These are phyloP conservation scores for Onychostruthus taczanowskii DNA, from an alignment of 2,113 vertebrate genomes.

Conservation along the genomic window DNA sequence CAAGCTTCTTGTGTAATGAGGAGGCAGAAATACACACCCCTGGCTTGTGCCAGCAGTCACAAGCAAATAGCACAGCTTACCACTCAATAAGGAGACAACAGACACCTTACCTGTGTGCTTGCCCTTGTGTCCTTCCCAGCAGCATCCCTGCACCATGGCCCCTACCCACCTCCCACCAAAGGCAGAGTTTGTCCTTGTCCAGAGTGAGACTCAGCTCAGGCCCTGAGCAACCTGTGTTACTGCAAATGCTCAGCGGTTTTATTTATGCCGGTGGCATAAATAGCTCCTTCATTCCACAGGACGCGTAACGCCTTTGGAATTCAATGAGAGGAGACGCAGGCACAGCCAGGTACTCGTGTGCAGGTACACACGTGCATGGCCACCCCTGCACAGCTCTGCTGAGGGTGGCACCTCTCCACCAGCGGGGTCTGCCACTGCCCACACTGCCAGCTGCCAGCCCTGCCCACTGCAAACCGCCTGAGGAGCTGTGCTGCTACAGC, in stretches of 20 bases:
- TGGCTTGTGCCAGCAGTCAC: background rate
- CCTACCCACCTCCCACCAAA: background rate
- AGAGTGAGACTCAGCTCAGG: rapidly evolving
- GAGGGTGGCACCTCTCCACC: background rate
- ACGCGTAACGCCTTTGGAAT: slow-evolving; percentile 49
- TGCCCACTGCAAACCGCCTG: rapidly evolving
- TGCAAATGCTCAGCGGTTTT: slow-evolving; percentile 18
- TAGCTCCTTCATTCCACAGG: slow-evolving; percentile 5
- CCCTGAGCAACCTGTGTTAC: background rate
- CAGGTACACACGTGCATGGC: background rate
- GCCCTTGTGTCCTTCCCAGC: rapidly evolving
- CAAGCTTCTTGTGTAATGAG: background rate
- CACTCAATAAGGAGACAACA: background rate
- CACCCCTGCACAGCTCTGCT: background rate
- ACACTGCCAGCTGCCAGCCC: background rate
- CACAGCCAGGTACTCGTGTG: rapidly evolving
- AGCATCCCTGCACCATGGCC: rapidly evolving
- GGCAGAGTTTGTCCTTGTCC: background rate
- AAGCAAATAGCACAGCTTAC: background rate
- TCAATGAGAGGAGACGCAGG: background rate
- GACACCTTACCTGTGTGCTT: background rate
- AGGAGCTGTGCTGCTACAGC: background rate
- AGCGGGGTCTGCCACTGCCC: background rate
- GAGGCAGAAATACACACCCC: background rate
- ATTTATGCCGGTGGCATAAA: slow-evolving; percentile 63